Evolutionary conservation across 2,888 invertebrate species (phyloP).

Genomic region (Tholera decimalis): DNA sequence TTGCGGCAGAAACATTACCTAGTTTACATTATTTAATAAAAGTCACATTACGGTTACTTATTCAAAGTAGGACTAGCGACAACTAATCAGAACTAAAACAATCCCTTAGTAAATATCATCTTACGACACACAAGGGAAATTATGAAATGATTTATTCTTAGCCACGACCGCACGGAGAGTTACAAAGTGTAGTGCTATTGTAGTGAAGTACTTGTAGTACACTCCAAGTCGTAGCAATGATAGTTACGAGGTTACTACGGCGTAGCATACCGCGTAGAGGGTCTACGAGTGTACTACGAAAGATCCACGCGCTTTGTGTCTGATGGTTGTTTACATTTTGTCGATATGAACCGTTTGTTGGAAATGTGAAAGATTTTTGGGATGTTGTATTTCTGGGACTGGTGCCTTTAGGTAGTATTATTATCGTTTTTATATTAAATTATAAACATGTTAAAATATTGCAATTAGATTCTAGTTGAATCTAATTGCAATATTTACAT

Average conservation of each 20-base stretch:
- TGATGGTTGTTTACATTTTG: slow-evolving; percentile 33
- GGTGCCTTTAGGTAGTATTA: background rate
- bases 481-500: no score
- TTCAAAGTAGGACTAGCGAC: slow-evolving; percentile 27
- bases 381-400: background rate
- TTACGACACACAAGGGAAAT: slow-evolving; percentile 58
- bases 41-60: slow-evolving; percentile 16
- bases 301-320: slow-evolving; percentile 47
- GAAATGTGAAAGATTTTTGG: background rate
- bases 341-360: slow-evolving; percentile 31
- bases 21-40: slow-evolving; percentile 1
- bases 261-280: slow-evolving; percentile 54
- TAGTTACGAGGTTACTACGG: slow-evolving; percentile 55
- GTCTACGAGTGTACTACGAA: slow-evolving; percentile 61
- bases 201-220: slow-evolving; percentile 56
- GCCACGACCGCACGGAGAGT: slow-evolving; percentile 53
- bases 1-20: background rate
- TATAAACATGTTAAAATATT: no score
- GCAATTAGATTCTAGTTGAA: no score
- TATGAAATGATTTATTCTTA: slow-evolving; percentile 59
- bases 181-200: slow-evolving; percentile 54
- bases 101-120: slow-evolving; percentile 40
- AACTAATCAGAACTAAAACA: slow-evolving; percentile 42
- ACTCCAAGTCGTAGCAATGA: slow-evolving; percentile 61
- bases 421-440: no score